Percentiles rank a stretch among this genome's conserved stretches.
These are phyloP conservation scores for Epistrophe grossulariae DNA, from an alignment of 2,888 invertebrate species.

Conservation along the genomic window DNA sequence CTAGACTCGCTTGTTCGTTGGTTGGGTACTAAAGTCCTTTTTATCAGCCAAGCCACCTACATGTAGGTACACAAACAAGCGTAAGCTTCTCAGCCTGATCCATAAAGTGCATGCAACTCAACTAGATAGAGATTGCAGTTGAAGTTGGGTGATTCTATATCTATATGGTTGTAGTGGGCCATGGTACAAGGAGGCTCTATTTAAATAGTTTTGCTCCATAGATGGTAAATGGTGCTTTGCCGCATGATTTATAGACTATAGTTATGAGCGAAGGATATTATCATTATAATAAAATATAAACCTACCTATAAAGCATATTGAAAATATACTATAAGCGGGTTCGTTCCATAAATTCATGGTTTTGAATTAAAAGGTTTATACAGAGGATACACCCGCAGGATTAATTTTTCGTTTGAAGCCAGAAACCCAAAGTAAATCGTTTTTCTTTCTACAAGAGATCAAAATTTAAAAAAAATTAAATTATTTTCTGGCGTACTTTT, in stretches of 20 bases:
- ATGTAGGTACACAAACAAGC: constrained; percentile 48
- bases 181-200: constrained; percentile 16
- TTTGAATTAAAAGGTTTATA: no score
- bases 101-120: constrained; percentile 27
- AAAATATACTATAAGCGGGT: no score
- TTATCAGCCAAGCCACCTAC: constrained; percentile 7
- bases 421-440: no score
- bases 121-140: not conserved
- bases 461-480: no score
- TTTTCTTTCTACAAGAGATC: no score
- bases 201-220: constrained; percentile 63
- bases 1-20: not conserved
- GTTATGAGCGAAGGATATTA: constrained; percentile 69
- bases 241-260: constrained; percentile 67
- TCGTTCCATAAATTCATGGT: no score
- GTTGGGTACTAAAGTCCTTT: not conserved
- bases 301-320: no score
- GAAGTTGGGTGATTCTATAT: no score
- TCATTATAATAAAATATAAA: constrained; percentile 42
- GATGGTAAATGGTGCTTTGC: constrained; percentile 57
- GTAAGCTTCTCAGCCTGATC: constrained; percentile 48
- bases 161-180: not conserved
- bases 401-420: no score
- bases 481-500: no score
- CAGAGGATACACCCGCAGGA: no score